A percentile compares a stretch with the other conserved stretches of the same genome.
These are phyloP conservation scores for Nephila pilipes DNA, from an alignment of 1,140 invertebrate species.

Conservation along the genomic window DNA sequence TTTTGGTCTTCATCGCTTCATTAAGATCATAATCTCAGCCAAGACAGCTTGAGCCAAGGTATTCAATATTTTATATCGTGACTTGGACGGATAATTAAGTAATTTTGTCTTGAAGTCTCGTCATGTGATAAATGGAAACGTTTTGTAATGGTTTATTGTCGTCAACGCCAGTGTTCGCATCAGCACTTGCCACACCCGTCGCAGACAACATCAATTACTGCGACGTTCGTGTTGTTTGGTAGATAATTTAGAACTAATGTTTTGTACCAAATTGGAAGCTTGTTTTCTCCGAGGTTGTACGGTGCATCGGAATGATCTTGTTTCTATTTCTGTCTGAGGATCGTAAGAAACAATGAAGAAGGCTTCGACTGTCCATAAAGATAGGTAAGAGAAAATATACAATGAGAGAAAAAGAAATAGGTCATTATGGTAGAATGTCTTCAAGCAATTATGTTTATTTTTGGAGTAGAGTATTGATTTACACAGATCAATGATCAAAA, in stretches of 20 bases:
- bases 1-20: background rate
- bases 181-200: background rate
- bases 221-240: background rate
- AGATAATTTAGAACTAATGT: slow-evolving; percentile 26
- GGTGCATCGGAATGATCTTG: background rate
- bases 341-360: background rate
- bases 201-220: slow-evolving; percentile 18
- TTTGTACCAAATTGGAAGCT: background rate
- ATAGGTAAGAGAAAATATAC: background rate
- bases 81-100: background rate
- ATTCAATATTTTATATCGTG: background rate
- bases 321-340: background rate
- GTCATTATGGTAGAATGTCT: too few species aligned
- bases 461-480: too few species aligned
- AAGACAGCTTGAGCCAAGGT: background rate
- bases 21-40: background rate
- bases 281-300: background rate
- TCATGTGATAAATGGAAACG: background rate
- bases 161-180: background rate
- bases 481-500: too few species aligned
- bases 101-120: background rate
- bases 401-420: background rate
- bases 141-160: slow-evolving; percentile 1
- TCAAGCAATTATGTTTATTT: too few species aligned
- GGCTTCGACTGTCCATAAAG: background rate